Percentiles rank a stretch among this genome's conserved stretches.
Evolutionary conservation across 1,140 invertebrate genomes (phyloP).

Genomic region (Temnothorax longispinosus): DNA sequence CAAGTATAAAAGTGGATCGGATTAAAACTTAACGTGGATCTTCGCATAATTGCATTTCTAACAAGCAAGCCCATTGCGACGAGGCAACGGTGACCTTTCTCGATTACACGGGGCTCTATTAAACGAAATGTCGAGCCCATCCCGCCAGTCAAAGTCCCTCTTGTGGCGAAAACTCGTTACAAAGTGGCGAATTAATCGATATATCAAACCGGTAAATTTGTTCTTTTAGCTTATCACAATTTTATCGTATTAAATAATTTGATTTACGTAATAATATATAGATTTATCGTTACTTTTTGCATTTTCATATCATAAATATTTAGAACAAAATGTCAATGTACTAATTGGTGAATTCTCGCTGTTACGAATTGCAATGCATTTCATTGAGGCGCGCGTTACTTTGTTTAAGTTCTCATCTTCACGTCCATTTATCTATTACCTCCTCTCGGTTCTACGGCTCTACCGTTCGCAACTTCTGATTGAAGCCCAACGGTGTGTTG

Average conservation of each 20-base stretch:
- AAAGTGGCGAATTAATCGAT: slow-evolving; percentile 10
- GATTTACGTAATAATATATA: neutral
- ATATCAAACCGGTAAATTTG: neutral
- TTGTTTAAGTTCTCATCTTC: neutral
- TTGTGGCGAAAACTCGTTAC: slow-evolving; percentile 39
- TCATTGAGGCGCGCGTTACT: neutral
- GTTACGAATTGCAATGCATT: neutral
- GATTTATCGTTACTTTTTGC: neutral
- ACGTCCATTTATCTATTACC: slow-evolving; percentile 26
- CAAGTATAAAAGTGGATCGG: slow-evolving; percentile 78
- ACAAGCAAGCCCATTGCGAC: slow-evolving; percentile 40
- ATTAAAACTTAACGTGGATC: slow-evolving; percentile 80
- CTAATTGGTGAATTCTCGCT: neutral
- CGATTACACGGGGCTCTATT: slow-evolving; percentile 54
- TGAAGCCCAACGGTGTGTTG: slow-evolving; percentile 29
- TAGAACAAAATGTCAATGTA: neutral
- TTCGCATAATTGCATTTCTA: slow-evolving; percentile 77
- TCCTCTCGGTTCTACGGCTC: slow-evolving; percentile 18
- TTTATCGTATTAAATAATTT: neutral
- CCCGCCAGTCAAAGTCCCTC: neutral
- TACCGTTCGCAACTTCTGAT: slow-evolving; percentile 48
- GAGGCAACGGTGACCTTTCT: slow-evolving; percentile 28
- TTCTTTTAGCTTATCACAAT: neutral
- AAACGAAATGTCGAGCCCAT: neutral
- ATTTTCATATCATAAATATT: neutral